These are phyloP conservation scores for Cheilosia urbana DNA, from an alignment of 2,888 invertebrate genomes.

Conservation along the genomic window DNA sequence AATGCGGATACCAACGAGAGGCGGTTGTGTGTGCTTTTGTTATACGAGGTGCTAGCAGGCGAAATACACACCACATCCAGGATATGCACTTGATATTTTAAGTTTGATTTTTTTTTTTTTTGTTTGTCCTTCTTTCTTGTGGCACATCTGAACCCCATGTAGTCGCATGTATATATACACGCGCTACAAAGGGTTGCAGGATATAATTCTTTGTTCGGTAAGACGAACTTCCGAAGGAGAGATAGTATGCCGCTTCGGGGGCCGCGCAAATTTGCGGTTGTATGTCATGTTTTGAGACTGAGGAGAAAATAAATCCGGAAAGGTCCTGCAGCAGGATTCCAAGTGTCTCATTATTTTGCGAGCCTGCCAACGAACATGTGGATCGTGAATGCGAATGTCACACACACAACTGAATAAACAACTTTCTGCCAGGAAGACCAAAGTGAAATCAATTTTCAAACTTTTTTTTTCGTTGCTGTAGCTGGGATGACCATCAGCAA, in stretches of 20 bases:
- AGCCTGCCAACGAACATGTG: slow-evolving; percentile 11
- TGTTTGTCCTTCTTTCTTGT: slow-evolving; percentile 17
- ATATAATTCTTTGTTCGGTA: slow-evolving; percentile 64
- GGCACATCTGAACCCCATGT: slow-evolving; percentile 28
- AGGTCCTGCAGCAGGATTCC: slow-evolving; percentile 58
- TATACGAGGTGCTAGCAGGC: slow-evolving; percentile 67
- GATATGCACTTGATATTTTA: slow-evolving; percentile 74
- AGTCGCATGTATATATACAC: background rate
- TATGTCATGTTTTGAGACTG: slow-evolving; percentile 43
- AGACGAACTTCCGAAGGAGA: slow-evolving; percentile 67
- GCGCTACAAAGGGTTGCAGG: slow-evolving; percentile 62
- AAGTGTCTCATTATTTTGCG: slow-evolving; percentile 72
- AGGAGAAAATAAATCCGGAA: slow-evolving; percentile 47
- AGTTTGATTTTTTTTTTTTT: slow-evolving; percentile 61
- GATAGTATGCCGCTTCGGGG: slow-evolving; percentile 59
- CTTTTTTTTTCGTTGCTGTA: slow-evolving; percentile 21
- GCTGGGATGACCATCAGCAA: slow-evolving; percentile 38
- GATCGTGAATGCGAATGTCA: background rate
- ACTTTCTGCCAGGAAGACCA: slow-evolving; percentile 32
- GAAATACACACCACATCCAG: slow-evolving; percentile 72
- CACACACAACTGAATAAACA: background rate
- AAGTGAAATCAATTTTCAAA: slow-evolving; percentile 42
- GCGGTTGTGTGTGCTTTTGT: slow-evolving; percentile 71
- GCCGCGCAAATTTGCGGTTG: slow-evolving; percentile 47
- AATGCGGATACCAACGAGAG: slow-evolving; percentile 73